Evolutionary conservation across 2,113 vertebrate genomes (phyloP).

Genomic region (Gulo gulo): DNA sequence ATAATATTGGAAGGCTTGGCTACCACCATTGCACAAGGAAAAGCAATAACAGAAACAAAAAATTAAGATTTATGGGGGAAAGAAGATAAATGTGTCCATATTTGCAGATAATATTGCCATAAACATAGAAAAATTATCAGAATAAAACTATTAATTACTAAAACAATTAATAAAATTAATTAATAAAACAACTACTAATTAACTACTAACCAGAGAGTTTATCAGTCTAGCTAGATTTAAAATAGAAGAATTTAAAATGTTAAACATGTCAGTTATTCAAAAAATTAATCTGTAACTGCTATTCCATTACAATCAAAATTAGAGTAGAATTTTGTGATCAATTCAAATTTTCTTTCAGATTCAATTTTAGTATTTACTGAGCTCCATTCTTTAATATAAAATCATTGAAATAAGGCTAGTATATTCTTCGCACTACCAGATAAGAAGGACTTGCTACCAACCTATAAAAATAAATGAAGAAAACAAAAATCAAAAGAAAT

Average conservation of each 20-base stretch:
- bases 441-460: background rate
- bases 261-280: background rate
- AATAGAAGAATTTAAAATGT: background rate
- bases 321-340: background rate
- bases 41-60: background rate
- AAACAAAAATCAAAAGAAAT: background rate
- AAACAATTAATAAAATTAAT: too few relatives aligned
- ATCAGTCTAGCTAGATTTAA: background rate
- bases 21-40: background rate
- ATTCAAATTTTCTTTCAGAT: background rate
- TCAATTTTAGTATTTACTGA: background rate
- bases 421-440: background rate
- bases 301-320: background rate
- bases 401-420: background rate
- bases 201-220: background rate
- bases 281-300: background rate
- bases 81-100: background rate
- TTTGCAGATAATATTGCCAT: background rate
- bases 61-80: background rate
- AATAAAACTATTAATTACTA: background rate
- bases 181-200: too few relatives aligned
- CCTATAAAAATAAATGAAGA: background rate
- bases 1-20: background rate
- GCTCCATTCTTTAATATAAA: background rate
- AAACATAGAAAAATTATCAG: background rate